A percentile compares a stretch with the other conserved stretches of the same genome.
These are phyloP conservation scores for Brachymystax lenok DNA, from an alignment of 2,797 vertebrate genomes.

Conservation along the genomic window DNA sequence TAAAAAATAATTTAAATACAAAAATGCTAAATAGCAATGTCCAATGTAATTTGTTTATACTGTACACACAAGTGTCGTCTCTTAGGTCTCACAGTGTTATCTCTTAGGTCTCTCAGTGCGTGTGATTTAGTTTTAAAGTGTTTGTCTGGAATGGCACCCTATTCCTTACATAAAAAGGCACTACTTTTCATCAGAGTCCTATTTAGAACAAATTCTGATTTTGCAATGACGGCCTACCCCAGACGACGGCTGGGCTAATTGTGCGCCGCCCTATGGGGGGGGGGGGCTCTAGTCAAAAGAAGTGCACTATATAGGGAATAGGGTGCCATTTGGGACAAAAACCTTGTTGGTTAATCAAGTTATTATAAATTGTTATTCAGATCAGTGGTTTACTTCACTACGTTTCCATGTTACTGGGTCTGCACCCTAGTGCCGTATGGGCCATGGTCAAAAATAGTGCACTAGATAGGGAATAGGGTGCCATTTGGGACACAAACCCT, in stretches of 20 bases:
- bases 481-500: background rate
- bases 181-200: background rate
- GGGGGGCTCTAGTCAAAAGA: too few relatives aligned
- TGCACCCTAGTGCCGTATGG: background rate
- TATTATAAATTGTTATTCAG: conserved; percentile 60
- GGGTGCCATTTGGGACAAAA: conserved; percentile 4
- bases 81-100: conserved; percentile 71
- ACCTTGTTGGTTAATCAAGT: conserved; percentile 55
- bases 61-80: conserved; percentile 63
- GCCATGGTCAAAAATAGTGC: background rate
- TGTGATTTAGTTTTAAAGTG: background rate
- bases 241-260: too few relatives aligned
- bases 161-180: background rate
- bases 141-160: background rate
- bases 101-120: conserved; percentile 32
- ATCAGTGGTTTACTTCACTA: conserved; percentile 60
- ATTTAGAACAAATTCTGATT: too few relatives aligned
- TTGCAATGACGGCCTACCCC: too few relatives aligned
- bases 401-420: conserved; percentile 9
- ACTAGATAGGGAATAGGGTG: background rate
- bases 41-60: conserved; percentile 69
- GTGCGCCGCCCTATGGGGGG: too few relatives aligned
- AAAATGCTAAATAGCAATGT: conserved; percentile 84
- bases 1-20: conserved; percentile 97
- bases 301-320: background rate